Conservation (phyloP, 2,888 invertebrate genomes). For the Tetanocera ferruginea region DNA sequence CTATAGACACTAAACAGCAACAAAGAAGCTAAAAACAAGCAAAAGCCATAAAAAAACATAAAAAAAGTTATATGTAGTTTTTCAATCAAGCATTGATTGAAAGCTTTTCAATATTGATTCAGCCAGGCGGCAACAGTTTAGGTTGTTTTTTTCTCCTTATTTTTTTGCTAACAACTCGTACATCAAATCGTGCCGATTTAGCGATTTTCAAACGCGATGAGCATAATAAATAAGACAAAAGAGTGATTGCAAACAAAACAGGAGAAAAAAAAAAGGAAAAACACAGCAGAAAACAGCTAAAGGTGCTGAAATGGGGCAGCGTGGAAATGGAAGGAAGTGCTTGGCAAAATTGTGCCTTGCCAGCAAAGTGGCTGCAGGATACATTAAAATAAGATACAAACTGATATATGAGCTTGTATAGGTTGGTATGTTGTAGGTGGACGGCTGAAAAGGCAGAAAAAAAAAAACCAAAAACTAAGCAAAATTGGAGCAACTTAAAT, state of each 20-base stretch:
- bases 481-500: not conserved
- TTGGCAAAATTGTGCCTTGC: no score
- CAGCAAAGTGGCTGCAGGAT: no score
- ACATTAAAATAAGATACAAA: not conserved
- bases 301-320: not conserved
- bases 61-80: not conserved
- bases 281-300: not conserved
- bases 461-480: not conserved
- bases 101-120: conserved; percentile 19
- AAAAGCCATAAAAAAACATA: not conserved
- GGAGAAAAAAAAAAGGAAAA: not conserved
- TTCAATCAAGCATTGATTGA: conserved; percentile 17
- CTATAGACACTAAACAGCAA: not conserved
- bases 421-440: not conserved
- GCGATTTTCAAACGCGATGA: conserved; percentile 21
- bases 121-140: not conserved
- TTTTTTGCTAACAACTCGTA: not conserved
- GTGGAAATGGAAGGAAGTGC: not conserved
- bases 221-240: conserved; percentile 27
- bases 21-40: not conserved
- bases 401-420: not conserved
- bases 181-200: conserved; percentile 22
- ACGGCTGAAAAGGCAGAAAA: not conserved
- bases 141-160: no score
- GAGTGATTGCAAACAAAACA: not conserved